A percentile compares a stretch with the other conserved stretches of the same genome.
phyloP scores from a whole-genome alignment of 1,140 invertebrate genomes.

The Vanessa tameamea region DNA sequence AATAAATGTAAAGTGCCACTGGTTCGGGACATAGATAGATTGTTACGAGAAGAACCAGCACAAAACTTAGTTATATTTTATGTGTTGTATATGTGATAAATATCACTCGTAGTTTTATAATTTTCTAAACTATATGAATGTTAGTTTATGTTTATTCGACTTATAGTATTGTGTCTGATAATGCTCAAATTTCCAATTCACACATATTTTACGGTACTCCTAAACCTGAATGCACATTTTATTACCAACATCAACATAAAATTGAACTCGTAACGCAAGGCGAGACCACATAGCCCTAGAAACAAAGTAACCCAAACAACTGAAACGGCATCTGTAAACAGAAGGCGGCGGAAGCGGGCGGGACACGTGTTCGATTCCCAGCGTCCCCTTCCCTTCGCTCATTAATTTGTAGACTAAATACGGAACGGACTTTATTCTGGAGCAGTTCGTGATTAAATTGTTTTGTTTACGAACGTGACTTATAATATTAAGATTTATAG shows the following conservation, averaged over 20 bases:
- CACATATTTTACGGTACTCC: conserved; percentile 4
- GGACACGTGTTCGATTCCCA: conserved; percentile 39
- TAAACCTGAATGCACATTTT: conserved; percentile 26
- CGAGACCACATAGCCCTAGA: conserved; percentile 28
- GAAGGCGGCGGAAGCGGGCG: conserved; percentile 35
- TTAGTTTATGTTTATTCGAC: too few species aligned
- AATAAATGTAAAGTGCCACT: too few species aligned
- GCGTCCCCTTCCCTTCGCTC: conserved; percentile 37
- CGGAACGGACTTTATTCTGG: conserved; percentile 35
- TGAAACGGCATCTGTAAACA: conserved; percentile 41
- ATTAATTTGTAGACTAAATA: conserved; percentile 41
- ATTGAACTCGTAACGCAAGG: conserved; percentile 15
- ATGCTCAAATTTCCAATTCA: neutral
- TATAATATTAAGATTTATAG: neutral
- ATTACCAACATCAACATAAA: conserved; percentile 23
- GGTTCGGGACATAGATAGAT: too few species aligned
- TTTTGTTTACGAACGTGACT: neutral
- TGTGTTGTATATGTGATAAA: too few species aligned
- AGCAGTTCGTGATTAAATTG: conserved; percentile 29
- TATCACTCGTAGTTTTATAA: too few species aligned
- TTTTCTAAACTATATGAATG: too few species aligned
- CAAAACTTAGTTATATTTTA: too few species aligned
- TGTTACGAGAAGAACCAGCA: too few species aligned
- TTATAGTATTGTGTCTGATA: neutral
- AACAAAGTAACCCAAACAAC: conserved; percentile 41